These are phyloP conservation scores for Centrocercus urophasianus DNA, from an alignment of 2,113 vertebrate species.

Conservation along the genomic window DNA sequence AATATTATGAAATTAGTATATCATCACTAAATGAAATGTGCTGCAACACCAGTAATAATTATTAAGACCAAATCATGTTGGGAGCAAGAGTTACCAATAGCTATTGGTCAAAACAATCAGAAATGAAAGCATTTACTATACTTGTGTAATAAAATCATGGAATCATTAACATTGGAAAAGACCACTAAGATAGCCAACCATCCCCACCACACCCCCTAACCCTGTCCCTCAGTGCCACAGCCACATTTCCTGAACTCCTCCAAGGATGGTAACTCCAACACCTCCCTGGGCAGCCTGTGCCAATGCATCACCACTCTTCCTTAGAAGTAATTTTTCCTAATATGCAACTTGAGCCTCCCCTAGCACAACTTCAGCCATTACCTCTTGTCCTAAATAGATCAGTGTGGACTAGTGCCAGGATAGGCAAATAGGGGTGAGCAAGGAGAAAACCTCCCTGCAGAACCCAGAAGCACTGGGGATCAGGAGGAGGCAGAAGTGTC, in stretches of 20 bases:
- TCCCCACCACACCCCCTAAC: too few relatives aligned
- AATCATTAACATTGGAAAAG: too few relatives aligned
- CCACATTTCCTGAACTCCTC: too few relatives aligned
- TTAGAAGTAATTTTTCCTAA: too few relatives aligned
- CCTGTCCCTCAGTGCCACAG: too few relatives aligned
- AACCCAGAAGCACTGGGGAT: background rate
- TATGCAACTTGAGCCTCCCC: too few relatives aligned
- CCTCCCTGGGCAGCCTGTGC: too few relatives aligned
- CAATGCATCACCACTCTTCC: too few relatives aligned
- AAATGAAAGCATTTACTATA: background rate
- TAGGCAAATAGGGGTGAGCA: background rate
- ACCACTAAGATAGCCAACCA: too few relatives aligned
- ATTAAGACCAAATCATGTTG: background rate
- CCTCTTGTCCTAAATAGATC: background rate
- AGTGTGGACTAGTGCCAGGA: background rate
- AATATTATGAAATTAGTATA: fast-evolving
- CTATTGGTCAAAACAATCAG: background rate
- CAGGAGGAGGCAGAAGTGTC: background rate
- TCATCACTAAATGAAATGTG: fast-evolving
- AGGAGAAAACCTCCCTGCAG: background rate
- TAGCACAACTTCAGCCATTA: too few relatives aligned
- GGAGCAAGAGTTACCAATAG: background rate
- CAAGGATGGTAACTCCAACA: too few relatives aligned
- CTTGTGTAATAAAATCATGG: background rate
- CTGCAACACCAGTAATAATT: background rate